phyloP scores from a whole-genome alignment of 2,797 vertebrate genomes.

The Sylvilagus floridanus region DNA sequence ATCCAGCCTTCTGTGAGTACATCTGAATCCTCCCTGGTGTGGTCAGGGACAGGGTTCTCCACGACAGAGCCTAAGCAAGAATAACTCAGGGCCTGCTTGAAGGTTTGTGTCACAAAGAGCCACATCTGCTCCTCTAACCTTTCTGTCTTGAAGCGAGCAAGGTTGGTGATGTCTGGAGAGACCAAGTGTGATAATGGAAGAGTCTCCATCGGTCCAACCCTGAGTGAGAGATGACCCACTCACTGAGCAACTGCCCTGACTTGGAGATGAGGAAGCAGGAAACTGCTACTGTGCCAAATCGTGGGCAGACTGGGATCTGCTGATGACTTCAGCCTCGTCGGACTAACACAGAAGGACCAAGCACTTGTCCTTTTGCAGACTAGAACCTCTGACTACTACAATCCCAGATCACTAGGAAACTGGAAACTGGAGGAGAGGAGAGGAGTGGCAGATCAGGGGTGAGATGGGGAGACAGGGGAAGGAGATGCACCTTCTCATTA shows the following conservation, averaged over 20 bases:
- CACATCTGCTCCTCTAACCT: neutral
- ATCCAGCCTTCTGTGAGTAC: neutral
- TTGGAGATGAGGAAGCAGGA: neutral
- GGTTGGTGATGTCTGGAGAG: too few relatives aligned
- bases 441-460: neutral
- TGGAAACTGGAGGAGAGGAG: neutral
- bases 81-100: neutral
- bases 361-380: neutral
- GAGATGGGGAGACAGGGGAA: neutral
- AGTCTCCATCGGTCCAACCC: neutral
- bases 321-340: neutral
- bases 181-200: neutral
- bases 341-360: neutral
- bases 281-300: too few relatives aligned
- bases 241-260: neutral
- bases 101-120: neutral
- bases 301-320: rapidly evolving
- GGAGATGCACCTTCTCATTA: neutral
- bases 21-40: neutral
- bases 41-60: neutral
- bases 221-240: neutral
- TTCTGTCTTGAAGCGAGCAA: neutral
- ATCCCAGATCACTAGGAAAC: neutral
- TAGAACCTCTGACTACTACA: neutral
- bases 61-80: too few relatives aligned